Percentiles rank a stretch among this genome's conserved stretches.
phyloP scores from a whole-genome alignment of 2,113 vertebrate genomes.

The Diphyllodes magnificus region DNA sequence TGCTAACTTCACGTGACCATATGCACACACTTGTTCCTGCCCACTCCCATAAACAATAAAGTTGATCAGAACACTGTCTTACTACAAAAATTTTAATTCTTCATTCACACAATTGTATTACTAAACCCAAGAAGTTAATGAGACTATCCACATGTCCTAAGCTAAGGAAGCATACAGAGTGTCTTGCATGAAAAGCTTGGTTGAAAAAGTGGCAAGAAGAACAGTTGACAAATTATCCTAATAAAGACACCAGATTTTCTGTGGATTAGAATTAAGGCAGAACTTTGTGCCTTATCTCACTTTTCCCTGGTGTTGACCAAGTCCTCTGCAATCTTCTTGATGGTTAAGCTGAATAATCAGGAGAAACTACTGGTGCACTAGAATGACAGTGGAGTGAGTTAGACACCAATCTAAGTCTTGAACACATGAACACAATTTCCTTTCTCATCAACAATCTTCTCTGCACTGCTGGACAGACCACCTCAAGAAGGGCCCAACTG shows the following conservation, averaged over 20 bases:
- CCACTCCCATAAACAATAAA: background rate
- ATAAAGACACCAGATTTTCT: background rate
- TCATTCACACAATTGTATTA: background rate
- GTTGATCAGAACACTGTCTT: background rate
- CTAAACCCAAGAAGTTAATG: background rate
- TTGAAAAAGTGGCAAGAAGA: background rate
- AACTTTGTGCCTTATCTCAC: background rate
- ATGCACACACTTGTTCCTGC: background rate
- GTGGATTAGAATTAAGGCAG: background rate
- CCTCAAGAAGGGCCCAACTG: accelerated
- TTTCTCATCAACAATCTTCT: background rate
- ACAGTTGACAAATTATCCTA: background rate
- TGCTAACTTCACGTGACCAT: background rate
- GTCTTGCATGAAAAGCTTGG: background rate
- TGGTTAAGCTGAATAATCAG: background rate
- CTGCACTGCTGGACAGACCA: background rate
- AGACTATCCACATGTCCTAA: background rate
- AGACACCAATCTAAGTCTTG: background rate
- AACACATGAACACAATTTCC: background rate
- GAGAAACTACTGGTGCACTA: background rate
- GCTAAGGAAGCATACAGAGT: background rate
- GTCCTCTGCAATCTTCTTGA: background rate
- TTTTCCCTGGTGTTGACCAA: background rate
- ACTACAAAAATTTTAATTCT: background rate
- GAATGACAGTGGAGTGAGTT: background rate